Evolutionary conservation across 2,888 invertebrate genomes (phyloP).

Genomic region (Nymphalis polychloros): DNA sequence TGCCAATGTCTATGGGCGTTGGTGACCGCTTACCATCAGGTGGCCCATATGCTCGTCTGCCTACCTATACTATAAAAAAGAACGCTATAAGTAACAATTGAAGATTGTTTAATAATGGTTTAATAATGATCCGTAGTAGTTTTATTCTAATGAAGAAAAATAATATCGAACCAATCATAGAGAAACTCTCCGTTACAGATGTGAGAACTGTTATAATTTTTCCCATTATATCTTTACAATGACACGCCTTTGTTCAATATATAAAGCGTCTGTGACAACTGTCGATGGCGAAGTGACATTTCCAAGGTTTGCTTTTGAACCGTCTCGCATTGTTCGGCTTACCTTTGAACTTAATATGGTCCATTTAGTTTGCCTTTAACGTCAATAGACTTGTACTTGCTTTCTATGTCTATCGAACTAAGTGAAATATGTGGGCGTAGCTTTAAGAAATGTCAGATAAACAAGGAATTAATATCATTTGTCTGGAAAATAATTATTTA

Average conservation of each 20-base stretch:
- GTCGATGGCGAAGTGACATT: constrained; percentile 18
- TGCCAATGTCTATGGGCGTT: too few species aligned
- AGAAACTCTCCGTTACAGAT: neutral
- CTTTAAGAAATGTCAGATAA: neutral
- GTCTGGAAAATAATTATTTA: too few species aligned
- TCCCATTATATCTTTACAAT: neutral
- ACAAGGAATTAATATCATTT: neutral
- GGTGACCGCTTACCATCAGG: too few species aligned
- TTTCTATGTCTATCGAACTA: neutral
- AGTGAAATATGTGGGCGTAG: neutral
- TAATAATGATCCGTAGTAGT: too few species aligned
- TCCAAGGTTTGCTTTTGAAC: constrained; percentile 22
- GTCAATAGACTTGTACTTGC: neutral
- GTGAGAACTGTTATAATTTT: neutral
- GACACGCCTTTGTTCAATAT: neutral
- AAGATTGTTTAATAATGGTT: too few species aligned
- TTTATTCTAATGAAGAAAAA: neutral
- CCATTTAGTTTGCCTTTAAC: constrained; percentile 4
- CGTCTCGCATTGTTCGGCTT: constrained; percentile 25
- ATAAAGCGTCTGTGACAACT: constrained; percentile 20
- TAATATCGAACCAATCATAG: neutral
- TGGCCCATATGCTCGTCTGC: too few species aligned
- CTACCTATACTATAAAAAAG: too few species aligned
- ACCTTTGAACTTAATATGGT: constrained; percentile 22
- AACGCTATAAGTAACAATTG: too few species aligned